phyloP scores from a whole-genome alignment of 2,888 invertebrate species.

The Epirrhoe tristata region DNA sequence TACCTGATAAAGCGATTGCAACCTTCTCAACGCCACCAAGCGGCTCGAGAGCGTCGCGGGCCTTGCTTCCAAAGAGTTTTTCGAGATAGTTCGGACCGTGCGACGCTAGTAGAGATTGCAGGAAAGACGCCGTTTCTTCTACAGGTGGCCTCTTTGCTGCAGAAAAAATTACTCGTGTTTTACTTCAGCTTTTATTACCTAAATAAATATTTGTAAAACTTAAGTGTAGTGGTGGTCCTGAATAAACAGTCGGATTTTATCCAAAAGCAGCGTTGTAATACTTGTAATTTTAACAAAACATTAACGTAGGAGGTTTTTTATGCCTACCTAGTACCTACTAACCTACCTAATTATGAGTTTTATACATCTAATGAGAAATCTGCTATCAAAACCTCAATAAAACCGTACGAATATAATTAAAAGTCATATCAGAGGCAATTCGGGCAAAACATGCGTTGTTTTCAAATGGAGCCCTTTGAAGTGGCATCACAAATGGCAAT shows the following conservation, averaged over 20 bases:
- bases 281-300: not conserved
- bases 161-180: constrained; percentile 47
- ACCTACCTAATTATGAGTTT: not conserved
- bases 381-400: constrained; percentile 12
- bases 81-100: constrained; percentile 98
- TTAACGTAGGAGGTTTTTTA: not conserved
- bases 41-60: constrained; percentile 95
- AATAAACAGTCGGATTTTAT: not conserved
- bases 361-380: not conserved
- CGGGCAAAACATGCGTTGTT: constrained; percentile 15
- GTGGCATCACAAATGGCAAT: constrained; percentile 18
- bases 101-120: constrained; percentile 96
- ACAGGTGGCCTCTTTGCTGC: constrained; percentile 98
- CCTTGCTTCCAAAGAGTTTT: constrained; percentile 98
- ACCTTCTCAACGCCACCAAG: constrained; percentile 98
- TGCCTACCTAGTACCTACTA: not conserved
- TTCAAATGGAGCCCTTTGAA: constrained; percentile 25
- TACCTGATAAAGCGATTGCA: constrained; percentile 97
- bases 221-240: not conserved
- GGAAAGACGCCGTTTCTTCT: constrained; percentile 97
- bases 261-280: not conserved
- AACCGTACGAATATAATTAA: constrained; percentile 29
- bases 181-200: not conserved
- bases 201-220: no score
- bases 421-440: constrained; percentile 28